These are phyloP conservation scores for Cyclura pinguis DNA, from an alignment of 2,797 vertebrate species.

Conservation along the genomic window DNA sequence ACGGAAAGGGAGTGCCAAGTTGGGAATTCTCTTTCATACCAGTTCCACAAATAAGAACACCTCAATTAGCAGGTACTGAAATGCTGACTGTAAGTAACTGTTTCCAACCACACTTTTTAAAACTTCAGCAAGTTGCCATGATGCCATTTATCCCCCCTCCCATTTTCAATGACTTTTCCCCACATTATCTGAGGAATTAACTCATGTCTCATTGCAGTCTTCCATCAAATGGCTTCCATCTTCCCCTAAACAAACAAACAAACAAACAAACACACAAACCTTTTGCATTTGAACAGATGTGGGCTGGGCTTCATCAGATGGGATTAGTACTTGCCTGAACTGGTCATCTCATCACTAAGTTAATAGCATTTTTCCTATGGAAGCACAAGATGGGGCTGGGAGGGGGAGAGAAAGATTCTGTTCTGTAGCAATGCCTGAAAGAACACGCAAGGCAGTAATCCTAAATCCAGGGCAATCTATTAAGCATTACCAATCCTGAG, in stretches of 20 bases:
- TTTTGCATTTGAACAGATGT: slow-evolving; percentile 45
- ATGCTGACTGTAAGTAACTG: slow-evolving; percentile 33
- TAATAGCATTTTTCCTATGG: slow-evolving; percentile 74
- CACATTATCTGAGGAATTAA: slow-evolving; percentile 57
- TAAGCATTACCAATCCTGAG: slow-evolving; percentile 77
- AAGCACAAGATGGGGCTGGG: slow-evolving; percentile 5
- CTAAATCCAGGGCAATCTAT: slow-evolving; percentile 80
- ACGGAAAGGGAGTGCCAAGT: too few relatives aligned
- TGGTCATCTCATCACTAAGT: slow-evolving; percentile 77
- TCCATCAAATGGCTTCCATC: slow-evolving; percentile 38
- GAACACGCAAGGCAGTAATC: slow-evolving; percentile 70
- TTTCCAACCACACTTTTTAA: slow-evolving; percentile 50
- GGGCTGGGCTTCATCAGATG: slow-evolving; percentile 51
- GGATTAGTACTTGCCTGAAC: slow-evolving; percentile 61
- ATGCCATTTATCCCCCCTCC: slow-evolving; percentile 42
- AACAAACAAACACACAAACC: slow-evolving; percentile 62
- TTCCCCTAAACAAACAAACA: slow-evolving; percentile 47
- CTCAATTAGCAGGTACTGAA: slow-evolving; percentile 42
- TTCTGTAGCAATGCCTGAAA: slow-evolving; percentile 70
- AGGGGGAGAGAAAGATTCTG: slow-evolving; percentile 61
- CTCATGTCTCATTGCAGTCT: slow-evolving; percentile 43
- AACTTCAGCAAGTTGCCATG: slow-evolving; percentile 52
- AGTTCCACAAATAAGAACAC: not conserved
- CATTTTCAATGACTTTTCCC: slow-evolving; percentile 62
- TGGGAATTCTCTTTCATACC: slow-evolving; percentile 22